Evolutionary conservation across 2,888 invertebrate species (phyloP), one percentile per base, ranked within the genome.

Genomic region (Thereva nobilitata): DNA sequence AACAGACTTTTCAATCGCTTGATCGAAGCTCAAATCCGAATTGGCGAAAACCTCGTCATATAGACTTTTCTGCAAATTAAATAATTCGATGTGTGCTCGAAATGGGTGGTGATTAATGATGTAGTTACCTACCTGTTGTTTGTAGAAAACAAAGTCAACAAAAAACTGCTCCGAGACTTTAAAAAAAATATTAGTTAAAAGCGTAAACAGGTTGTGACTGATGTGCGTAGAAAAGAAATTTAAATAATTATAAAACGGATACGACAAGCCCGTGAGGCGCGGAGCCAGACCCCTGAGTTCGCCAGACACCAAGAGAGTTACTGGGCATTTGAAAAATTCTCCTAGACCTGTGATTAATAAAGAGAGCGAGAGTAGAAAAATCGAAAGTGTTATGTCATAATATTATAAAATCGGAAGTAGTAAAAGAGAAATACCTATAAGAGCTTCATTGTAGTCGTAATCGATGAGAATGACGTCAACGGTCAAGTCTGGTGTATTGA

Each of bases 381-480:
- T 35, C 37, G 9, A 9, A 35, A 53, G 5, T 38, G 34, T 38
- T 5, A 38, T 34, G n/a, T 34, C 6, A n/a, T 34, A 52, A 9
- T 2, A 23, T 53, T n/a, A 35, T 54, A 23, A 45, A 59, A 53
- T 12, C 9, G 12, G 37, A 34, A 54, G 38, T 38, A 47, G 38
- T 3, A 37, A 45, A 45, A 10, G 45, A n/a, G 10, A 45, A 4
- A 54, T 38, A 70, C 70, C 70, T 35, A 70, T 40, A 6, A 70
- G 12, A 41, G 70, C 68, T 42, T 70, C 70, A 52, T 70, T 70
- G 35, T 67, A 70, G 54, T 70, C 70, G 44, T 68, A 70, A 12
- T 70, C 70, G 6, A 70, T 59, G 54, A 70, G 61, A 1, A 70
- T 68, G n/a, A 68, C 42, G 49, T 70, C 66, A 4, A 68, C 49